Evolutionary conservation across 2,888 invertebrate species (phyloP).

Genomic region (Acanthosoma haemorrhoidale): DNA sequence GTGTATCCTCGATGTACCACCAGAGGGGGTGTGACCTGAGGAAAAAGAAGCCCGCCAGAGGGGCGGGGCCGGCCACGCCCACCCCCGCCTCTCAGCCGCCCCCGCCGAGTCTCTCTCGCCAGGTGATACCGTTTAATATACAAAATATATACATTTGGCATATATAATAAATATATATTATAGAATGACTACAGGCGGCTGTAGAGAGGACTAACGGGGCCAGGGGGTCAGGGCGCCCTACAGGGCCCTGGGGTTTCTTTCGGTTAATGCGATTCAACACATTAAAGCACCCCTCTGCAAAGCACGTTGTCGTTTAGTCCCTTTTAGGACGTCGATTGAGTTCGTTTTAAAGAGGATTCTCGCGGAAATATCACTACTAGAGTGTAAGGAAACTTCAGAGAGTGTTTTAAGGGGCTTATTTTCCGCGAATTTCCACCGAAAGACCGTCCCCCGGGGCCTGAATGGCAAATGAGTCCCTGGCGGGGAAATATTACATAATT

Average conservation of each 20-base stretch:
- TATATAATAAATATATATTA: slow-evolving; percentile 12
- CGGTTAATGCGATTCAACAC: slow-evolving; percentile 12
- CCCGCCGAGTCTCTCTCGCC: neutral
- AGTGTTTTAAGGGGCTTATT: neutral
- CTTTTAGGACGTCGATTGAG: neutral
- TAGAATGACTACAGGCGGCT: no score
- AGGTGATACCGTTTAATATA: no score
- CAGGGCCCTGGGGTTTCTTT: slow-evolving; percentile 2
- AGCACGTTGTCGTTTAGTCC: neutral
- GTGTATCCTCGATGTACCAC: neutral
- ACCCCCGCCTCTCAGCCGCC: neutral
- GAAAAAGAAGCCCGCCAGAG: neutral
- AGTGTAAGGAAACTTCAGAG: neutral
- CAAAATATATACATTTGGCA: neutral
- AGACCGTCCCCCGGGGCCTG: neutral
- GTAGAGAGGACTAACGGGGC: neutral
- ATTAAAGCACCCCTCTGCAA: neutral
- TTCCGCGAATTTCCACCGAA: slow-evolving; percentile 1
- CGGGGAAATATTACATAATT: neutral
- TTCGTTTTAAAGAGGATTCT: neutral
- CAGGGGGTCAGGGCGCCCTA: neutral
- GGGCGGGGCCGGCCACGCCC: slow-evolving; percentile 1
- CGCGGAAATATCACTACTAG: neutral
- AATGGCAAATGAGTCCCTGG: neutral
- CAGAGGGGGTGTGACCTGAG: slow-evolving; percentile 9